Conservation (phyloP, 2,113 vertebrate species). For the human (Homo sapiens) region DNA sequence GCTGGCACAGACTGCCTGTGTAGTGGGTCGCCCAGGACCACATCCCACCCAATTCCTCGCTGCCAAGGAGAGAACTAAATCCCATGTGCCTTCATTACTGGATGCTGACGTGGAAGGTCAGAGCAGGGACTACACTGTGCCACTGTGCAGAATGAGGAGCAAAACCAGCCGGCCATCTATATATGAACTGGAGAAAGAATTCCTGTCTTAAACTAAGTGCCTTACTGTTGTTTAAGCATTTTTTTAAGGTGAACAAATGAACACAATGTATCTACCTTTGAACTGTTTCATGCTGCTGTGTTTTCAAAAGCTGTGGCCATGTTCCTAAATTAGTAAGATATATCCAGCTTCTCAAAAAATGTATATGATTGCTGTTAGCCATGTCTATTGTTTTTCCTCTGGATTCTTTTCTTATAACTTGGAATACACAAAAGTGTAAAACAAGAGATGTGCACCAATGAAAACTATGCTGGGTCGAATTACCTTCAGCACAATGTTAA, state of each 20-base stretch:
- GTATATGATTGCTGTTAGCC: neutral
- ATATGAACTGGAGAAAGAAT: constrained; percentile 93
- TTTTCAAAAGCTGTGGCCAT: constrained; percentile 69
- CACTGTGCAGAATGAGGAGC: constrained; percentile 91
- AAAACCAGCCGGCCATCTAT: constrained; percentile 83
- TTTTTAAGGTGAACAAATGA: constrained; percentile 56
- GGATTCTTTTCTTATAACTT: constrained; percentile 27
- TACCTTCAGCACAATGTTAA: neutral
- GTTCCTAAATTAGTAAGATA: constrained; percentile 56
- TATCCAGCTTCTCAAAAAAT: constrained; percentile 12
- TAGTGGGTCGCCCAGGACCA: constrained; percentile 78
- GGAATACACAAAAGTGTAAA: constrained; percentile 16
- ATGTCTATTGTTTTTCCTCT: constrained; percentile 3
- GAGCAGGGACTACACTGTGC: constrained; percentile 91
- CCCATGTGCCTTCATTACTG: constrained; percentile 83
- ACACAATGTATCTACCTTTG: constrained; percentile 15
- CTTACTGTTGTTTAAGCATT: constrained; percentile 57
- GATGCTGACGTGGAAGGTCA: constrained; percentile 92
- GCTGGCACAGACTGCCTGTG: constrained; percentile 83
- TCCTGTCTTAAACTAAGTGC: constrained; percentile 87
- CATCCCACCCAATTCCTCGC: constrained; percentile 77
- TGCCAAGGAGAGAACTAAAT: constrained; percentile 81
- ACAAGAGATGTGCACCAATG: neutral
- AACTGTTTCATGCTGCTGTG: constrained; percentile 76
- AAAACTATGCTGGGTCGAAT: neutral